A percentile compares a stretch with the other conserved stretches of the same genome.
Evolutionary conservation across 2,113 vertebrate species (phyloP).

Genomic region (Sardina pilchardus): DNA sequence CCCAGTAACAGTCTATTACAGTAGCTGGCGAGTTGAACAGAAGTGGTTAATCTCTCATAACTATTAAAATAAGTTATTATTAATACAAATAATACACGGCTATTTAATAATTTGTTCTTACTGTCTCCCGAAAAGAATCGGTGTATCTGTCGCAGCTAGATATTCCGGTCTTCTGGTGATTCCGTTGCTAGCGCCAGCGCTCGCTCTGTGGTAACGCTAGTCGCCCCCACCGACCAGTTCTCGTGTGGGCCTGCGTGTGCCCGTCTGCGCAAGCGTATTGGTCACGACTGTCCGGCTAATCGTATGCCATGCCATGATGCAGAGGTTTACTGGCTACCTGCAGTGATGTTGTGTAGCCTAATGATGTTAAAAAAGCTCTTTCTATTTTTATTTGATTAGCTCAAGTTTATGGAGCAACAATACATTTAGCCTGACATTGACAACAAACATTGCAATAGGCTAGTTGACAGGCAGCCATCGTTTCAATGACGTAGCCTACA

Average conservation of each 20-base stretch:
- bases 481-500: too few relatives aligned
- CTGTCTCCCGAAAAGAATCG: constrained; percentile 18
- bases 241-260: background rate
- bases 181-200: constrained; percentile 29
- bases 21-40: background rate
- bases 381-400: background rate
- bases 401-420: background rate
- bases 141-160: constrained; percentile 18
- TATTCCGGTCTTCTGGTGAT: constrained; percentile 1
- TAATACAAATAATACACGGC: background rate
- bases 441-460: too few relatives aligned
- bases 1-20: constrained; percentile 10
- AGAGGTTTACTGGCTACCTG: background rate
- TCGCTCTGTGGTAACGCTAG: constrained; percentile 21
- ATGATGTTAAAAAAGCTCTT: too few relatives aligned
- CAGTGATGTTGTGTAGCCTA: background rate
- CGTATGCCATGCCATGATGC: background rate
- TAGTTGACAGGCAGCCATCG: too few relatives aligned
- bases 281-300: background rate
- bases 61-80: background rate
- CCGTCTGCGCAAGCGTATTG: background rate
- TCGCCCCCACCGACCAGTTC: background rate
- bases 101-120: constrained; percentile 27
- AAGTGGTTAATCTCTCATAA: background rate
- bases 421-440: too few relatives aligned